Evolutionary conservation across 2,797 vertebrate species (phyloP).

Genomic region (Malacoctenus gilli): DNA sequence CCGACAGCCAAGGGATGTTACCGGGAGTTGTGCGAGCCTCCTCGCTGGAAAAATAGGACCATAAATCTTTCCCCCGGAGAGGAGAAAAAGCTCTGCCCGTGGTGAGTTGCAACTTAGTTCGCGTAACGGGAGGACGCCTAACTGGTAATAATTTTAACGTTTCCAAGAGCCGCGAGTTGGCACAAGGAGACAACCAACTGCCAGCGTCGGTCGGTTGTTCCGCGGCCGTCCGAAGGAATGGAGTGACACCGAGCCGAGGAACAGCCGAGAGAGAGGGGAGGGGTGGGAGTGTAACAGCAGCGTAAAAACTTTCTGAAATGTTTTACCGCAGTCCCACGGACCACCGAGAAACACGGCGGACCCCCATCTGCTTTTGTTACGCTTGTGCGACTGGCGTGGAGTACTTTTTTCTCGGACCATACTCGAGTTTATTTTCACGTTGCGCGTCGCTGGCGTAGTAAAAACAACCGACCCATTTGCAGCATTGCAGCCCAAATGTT

Average conservation of each 20-base stretch:
- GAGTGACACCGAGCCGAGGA: slow-evolving; percentile 63
- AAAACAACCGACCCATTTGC: slow-evolving; percentile 63
- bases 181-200: slow-evolving; percentile 13
- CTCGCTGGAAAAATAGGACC: slow-evolving; percentile 68
- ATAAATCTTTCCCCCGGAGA: slow-evolving; percentile 70
- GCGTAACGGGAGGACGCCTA: slow-evolving; percentile 11
- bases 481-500: slow-evolving; percentile 60
- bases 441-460: slow-evolving; percentile 57
- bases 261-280: slow-evolving; percentile 55
- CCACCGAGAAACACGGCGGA: not conserved
- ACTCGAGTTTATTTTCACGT: slow-evolving; percentile 41
- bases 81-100: slow-evolving; percentile 60
- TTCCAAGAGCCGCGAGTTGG: slow-evolving; percentile 30
- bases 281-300: slow-evolving; percentile 72
- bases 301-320: slow-evolving; percentile 81
- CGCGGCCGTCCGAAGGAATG: slow-evolving; percentile 58
- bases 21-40: slow-evolving; percentile 52
- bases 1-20: slow-evolving; percentile 72
- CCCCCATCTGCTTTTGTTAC: not conserved
- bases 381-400: not conserved
- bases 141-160: slow-evolving; percentile 27
- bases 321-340: slow-evolving; percentile 66
- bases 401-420: slow-evolving; percentile 58
- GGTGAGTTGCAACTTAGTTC: slow-evolving; percentile 81
- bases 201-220: slow-evolving; percentile 46